Evolutionary conservation across 2,797 vertebrate genomes (phyloP).

Genomic region (Calcarius lapponicus): DNA sequence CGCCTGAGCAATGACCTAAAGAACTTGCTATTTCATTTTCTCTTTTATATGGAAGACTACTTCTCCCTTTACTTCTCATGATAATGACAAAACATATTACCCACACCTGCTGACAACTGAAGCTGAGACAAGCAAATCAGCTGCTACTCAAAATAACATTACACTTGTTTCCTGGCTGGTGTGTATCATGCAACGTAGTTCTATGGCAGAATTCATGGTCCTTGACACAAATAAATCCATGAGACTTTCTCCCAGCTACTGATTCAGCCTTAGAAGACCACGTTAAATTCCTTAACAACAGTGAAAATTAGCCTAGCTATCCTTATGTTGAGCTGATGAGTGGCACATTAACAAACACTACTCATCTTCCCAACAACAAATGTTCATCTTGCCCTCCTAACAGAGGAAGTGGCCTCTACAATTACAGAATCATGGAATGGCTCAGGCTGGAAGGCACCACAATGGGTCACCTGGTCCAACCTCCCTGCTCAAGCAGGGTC

Average conservation of each 20-base stretch:
- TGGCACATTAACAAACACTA: not conserved
- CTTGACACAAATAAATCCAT: not conserved
- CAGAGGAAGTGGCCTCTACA: not conserved
- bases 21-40: not conserved
- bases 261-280: not conserved
- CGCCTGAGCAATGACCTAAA: not conserved
- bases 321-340: accelerated
- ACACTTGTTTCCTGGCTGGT: not conserved
- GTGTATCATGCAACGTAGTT: not conserved
- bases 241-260: not conserved
- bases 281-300: accelerated
- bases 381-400: not conserved
- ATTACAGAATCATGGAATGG: not conserved
- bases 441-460: not conserved
- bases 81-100: not conserved
- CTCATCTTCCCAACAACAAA: not conserved
- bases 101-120: not conserved
- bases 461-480: not conserved
- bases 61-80: not conserved
- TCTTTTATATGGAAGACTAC: not conserved
- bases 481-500: not conserved
- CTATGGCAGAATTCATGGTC: not conserved
- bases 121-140: not conserved
- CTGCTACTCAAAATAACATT: not conserved
- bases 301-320: not conserved